phyloP scores from a whole-genome alignment of 2,113 vertebrate genomes.

The Petromus typicus region DNA sequence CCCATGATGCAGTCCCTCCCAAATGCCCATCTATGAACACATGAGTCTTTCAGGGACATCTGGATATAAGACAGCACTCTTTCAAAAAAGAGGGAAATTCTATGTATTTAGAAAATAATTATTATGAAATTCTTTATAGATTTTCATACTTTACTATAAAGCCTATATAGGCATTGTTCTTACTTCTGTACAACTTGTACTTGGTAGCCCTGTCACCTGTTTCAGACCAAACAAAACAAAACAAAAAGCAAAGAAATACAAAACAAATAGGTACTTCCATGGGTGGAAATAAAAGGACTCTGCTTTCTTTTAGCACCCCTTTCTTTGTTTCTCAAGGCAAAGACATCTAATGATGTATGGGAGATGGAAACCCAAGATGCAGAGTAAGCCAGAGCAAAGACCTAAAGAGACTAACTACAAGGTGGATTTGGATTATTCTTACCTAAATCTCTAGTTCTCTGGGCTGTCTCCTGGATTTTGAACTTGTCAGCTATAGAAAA shows the following conservation, averaged over 20 bases:
- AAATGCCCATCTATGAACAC: not conserved
- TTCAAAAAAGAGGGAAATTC: conserved; percentile 6
- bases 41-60: not conserved
- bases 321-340: not conserved
- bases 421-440: not conserved
- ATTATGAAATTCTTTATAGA: not conserved
- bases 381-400: not conserved
- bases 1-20: not conserved
- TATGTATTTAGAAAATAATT: conserved; percentile 66
- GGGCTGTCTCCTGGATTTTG: not conserved
- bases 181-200: conserved; percentile 25
- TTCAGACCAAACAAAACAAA: not conserved
- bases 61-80: not conserved
- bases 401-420: not conserved
- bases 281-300: not conserved
- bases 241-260: not conserved
- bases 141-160: conserved; percentile 21
- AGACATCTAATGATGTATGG: not conserved
- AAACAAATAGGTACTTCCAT: not conserved
- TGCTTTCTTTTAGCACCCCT: not conserved
- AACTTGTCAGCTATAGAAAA: not conserved
- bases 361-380: not conserved
- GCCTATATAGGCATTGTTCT: not conserved
- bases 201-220: not conserved
- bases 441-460: not conserved